phyloP scores from a whole-genome alignment of 1,140 invertebrate genomes.

The Drosophila ohnishii region DNA sequence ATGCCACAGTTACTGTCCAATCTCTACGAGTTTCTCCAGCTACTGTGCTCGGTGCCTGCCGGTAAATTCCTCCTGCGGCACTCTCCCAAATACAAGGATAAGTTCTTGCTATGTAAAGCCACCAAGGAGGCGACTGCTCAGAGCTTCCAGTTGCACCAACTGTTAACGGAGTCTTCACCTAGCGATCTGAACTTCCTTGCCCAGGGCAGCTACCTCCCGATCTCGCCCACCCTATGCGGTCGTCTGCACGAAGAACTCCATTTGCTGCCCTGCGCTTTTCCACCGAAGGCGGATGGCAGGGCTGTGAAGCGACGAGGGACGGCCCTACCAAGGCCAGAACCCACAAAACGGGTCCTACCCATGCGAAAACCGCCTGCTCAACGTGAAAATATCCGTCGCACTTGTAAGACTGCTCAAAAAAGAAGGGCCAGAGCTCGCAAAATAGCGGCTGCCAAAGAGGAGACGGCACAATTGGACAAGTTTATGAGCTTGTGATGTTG shows the following conservation, averaged over 20 bases:
- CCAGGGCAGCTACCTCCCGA: conserved; percentile 57
- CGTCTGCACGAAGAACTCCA: conserved; percentile 53
- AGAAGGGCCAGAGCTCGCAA: conserved; percentile 14
- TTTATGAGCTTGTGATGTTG: conserved; percentile 45
- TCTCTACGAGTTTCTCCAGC: conserved; percentile 63
- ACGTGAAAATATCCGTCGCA: not conserved
- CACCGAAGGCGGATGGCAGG: conserved; percentile 13
- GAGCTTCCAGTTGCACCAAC: conserved; percentile 44
- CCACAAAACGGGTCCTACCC: not conserved
- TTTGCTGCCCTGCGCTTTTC: conserved; percentile 64
- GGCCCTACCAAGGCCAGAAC: not conserved
- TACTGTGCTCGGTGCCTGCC: conserved; percentile 43
- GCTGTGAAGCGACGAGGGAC: not conserved
- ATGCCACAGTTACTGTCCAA: conserved; percentile 51
- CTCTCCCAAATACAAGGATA: conserved; percentile 62
- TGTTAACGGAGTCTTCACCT: conserved; percentile 33
- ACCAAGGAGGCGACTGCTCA: conserved; percentile 38
- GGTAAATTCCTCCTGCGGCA: conserved; percentile 66
- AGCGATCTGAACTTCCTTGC: conserved; percentile 54
- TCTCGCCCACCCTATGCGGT: conserved; percentile 52
- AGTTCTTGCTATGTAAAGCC: conserved; percentile 59
- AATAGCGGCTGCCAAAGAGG: not conserved
- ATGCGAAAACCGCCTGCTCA: not conserved
- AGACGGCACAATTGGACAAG: conserved; percentile 39
- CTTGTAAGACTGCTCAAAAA: not conserved